These are phyloP conservation scores for Neuroterus valhalla DNA, from an alignment of 1,140 invertebrate genomes.

Conservation along the genomic window DNA sequence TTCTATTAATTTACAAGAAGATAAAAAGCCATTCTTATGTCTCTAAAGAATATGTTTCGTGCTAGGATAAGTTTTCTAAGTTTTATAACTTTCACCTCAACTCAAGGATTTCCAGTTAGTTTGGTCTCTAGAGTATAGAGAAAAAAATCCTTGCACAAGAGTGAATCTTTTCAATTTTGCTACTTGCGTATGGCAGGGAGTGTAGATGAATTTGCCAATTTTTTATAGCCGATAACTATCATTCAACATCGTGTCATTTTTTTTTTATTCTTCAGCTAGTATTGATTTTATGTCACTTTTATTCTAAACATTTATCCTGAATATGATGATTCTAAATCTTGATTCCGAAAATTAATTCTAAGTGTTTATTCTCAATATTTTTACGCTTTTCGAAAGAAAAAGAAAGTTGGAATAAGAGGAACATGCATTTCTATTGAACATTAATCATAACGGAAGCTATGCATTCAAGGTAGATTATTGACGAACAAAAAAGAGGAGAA, in stretches of 20 bases:
- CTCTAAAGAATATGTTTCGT: conserved; percentile 23
- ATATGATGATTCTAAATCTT: no score
- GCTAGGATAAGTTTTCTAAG: conserved; percentile 35
- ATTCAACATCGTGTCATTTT: not conserved
- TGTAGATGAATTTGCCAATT: not conserved
- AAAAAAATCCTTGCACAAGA: conserved; percentile 11
- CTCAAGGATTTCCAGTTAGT: not conserved
- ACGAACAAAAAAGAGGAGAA: not conserved
- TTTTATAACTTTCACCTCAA: conserved; percentile 20
- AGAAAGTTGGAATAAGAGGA: no score
- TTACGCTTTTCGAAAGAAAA: no score
- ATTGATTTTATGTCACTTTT: no score
- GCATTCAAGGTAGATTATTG: not conserved
- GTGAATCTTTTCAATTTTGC: not conserved
- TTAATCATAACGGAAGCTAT: no score
- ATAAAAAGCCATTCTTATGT: conserved; percentile 1
- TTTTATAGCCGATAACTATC: not conserved
- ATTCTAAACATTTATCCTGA: no score
- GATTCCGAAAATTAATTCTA: no score
- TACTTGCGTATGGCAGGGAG: conserved; percentile 13
- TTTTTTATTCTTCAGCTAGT: not conserved
- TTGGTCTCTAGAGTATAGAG: conserved; percentile 15
- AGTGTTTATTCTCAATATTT: no score
- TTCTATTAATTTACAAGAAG: not conserved
- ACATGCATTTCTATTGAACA: no score